Evolutionary conservation across 1,140 invertebrate species (phyloP), one percentile per base, ranked within the genome.

Genomic region (Tetramorium simillimum): DNA sequence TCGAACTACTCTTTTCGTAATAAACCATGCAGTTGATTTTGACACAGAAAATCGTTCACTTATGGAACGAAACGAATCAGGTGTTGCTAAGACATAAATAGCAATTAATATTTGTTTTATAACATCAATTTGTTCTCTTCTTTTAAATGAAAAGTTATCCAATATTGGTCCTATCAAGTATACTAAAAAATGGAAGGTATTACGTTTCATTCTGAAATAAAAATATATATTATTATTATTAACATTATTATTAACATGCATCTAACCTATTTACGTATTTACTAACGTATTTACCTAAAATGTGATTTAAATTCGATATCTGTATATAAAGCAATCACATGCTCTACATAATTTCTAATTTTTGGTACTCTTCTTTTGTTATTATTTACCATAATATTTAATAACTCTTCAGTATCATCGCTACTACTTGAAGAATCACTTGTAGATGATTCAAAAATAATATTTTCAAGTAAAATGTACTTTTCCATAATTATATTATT

Each of bases 91-190:
- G 1, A 76, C 53, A 18, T 60, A 76, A 60, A 76, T 76, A 43
- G 16, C 7, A 28, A 76, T 76, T 43, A 76, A 60, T 75, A 75
- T 10, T 28, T 76, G 53, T 18, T 76, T 76, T 12, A 1, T 2
- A 0, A 60, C 33, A 76, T 60, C n/a, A 24, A 76, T 40, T 76
- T 60, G 37, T 43, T 16, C 14, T 28, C 14, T 76, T 58, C 53
- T 37, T 28, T 76, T 40, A 12, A 76, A 43, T 60, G 14, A 21
- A 60, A 24, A 2, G 28, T 43, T 43, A 43, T 60, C 37, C 37
- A 76, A 40, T 28, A 43, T 76, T 76, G 73, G 21, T 28, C 37
- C 37, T 60, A 76, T 76, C 28, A 60, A 76, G 18, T 43, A 43
- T 12, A 76, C 0, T 0, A 60, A 76, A 43, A 40, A 43, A 24